Evolutionary conservation across 2,888 invertebrate species (phyloP).

Genomic region (Leptodirus hochenwartii): DNA sequence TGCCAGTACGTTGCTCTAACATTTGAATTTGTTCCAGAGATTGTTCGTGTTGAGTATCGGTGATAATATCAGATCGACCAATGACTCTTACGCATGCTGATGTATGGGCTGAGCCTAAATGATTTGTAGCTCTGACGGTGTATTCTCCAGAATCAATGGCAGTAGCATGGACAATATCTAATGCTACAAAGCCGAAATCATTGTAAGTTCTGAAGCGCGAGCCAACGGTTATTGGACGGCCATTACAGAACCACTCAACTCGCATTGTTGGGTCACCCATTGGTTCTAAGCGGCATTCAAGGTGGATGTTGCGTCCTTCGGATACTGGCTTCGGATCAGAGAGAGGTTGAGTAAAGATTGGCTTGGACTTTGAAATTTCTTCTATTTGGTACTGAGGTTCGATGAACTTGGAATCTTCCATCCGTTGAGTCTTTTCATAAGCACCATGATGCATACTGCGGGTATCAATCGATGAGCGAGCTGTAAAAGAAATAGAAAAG

Average conservation of each 20-base stretch:
- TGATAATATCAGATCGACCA: constrained; percentile 61
- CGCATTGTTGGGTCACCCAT: constrained; percentile 94
- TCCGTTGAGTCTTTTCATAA: constrained; percentile 69
- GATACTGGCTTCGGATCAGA: constrained; percentile 70
- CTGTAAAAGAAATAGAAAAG: constrained; percentile 29
- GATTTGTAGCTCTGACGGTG: constrained; percentile 83
- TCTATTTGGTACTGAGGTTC: constrained; percentile 81
- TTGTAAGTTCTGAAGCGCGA: constrained; percentile 88
- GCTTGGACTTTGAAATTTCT: constrained; percentile 85
- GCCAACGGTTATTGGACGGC: constrained; percentile 70
- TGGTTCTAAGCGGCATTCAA: constrained; percentile 83
- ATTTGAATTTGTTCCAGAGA: constrained; percentile 83
- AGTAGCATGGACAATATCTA: constrained; percentile 87
- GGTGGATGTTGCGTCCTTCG: constrained; percentile 78
- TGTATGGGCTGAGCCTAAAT: constrained; percentile 81
- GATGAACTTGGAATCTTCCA: constrained; percentile 71
- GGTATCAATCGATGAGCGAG: constrained; percentile 75
- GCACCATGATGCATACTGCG: constrained; percentile 77
- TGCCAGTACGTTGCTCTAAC: constrained; percentile 62
- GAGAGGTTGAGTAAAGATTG: constrained; percentile 81
- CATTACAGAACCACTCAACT: constrained; percentile 93
- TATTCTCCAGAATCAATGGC: constrained; percentile 93
- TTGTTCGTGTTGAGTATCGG: constrained; percentile 82
- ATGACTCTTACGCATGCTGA: constrained; percentile 79
- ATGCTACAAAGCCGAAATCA: constrained; percentile 92